These are phyloP conservation scores for Glaucomys volans DNA, from an alignment of 2,113 vertebrate genomes.

Conservation along the genomic window DNA sequence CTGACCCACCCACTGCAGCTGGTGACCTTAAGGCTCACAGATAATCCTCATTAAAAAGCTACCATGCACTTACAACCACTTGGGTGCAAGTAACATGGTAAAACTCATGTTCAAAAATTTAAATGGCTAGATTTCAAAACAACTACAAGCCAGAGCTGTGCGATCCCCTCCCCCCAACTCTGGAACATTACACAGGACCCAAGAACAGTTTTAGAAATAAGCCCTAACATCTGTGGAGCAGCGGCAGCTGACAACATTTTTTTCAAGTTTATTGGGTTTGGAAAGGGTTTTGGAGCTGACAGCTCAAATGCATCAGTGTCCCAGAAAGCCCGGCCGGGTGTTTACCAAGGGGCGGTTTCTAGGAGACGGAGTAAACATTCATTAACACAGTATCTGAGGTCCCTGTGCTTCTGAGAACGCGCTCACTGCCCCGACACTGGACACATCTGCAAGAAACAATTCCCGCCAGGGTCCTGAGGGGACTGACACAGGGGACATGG, in stretches of 20 bases:
- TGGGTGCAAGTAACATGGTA: background rate
- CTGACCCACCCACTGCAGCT: background rate
- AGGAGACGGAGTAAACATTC: slow-evolving; percentile 65
- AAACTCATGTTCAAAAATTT: background rate
- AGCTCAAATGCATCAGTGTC: background rate
- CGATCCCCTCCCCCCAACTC: background rate
- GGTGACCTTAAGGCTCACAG: background rate
- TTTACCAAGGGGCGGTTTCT: slow-evolving; percentile 63
- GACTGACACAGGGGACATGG: accelerated
- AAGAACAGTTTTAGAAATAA: slow-evolving; percentile 6
- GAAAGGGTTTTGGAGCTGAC: slow-evolving; percentile 34
- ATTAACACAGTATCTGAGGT: background rate
- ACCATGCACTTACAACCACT: background rate
- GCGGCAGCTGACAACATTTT: background rate
- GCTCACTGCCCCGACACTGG: background rate
- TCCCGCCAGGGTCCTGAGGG: background rate
- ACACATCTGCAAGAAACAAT: background rate
- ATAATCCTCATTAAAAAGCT: background rate
- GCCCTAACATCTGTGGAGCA: slow-evolving; percentile 55
- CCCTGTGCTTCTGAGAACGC: background rate
- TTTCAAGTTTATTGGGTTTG: slow-evolving; percentile 49
- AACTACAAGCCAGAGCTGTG: slow-evolving; percentile 3
- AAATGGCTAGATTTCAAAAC: slow-evolving; percentile 39
- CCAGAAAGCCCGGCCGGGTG: slow-evolving; percentile 36
- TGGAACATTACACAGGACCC: background rate